A percentile compares a stretch with the other conserved stretches of the same genome.
phyloP scores from a whole-genome alignment of 2,888 invertebrate genomes.

The Drosophila ustulata region DNA sequence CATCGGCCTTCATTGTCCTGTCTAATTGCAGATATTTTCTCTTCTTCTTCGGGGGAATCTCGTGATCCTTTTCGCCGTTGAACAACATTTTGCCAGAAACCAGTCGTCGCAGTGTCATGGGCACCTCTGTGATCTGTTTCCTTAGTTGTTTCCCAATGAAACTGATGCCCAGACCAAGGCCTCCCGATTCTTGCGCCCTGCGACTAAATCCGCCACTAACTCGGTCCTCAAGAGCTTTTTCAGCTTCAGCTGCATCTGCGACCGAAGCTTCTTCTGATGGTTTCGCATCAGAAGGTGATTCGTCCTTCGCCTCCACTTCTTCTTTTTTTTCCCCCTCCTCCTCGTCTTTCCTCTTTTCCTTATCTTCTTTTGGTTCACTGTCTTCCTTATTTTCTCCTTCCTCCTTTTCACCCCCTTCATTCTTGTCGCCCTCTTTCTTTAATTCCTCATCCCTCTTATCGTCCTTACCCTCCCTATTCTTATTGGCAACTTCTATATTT shows the following conservation, averaged over 20 bases:
- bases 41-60: not conserved
- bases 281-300: not conserved
- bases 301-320: not conserved
- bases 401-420: not conserved
- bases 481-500: not conserved
- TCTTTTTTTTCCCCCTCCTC: not conserved
- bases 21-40: not conserved
- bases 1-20: not conserved
- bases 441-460: not conserved
- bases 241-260: not conserved
- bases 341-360: not conserved
- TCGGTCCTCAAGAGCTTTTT: not conserved
- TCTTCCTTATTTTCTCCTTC: not conserved
- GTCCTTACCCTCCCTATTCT: not conserved
- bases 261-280: not conserved
- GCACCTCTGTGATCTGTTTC: conserved; percentile 65
- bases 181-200: not conserved
- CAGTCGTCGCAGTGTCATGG: conserved; percentile 55
- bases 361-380: not conserved
- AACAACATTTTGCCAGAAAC: not conserved
- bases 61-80: not conserved
- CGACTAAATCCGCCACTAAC: conserved; percentile 13
- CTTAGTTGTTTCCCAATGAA: conserved; percentile 13
- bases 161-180: conserved; percentile 10
- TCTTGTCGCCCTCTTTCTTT: not conserved